Conservation (phyloP, 2,797 vertebrate genomes). For the Prunella strophiata region DNA sequence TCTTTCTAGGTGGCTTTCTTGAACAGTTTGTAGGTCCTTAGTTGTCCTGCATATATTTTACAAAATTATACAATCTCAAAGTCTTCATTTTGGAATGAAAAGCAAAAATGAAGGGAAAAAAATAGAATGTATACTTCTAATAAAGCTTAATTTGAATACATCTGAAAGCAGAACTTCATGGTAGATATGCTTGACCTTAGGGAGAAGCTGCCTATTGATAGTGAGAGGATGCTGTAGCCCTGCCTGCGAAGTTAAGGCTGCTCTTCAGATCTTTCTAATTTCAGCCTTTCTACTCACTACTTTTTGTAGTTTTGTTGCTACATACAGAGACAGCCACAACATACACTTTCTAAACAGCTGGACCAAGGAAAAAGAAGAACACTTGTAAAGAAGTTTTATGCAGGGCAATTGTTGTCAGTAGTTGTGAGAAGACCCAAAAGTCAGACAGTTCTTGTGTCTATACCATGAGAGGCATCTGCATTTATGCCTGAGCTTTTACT, state of each 20-base stretch:
- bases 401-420: neutral
- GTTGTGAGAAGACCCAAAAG: neutral
- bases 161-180: neutral
- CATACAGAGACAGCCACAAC: neutral
- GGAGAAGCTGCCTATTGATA: neutral
- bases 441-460: neutral
- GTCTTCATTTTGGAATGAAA: neutral
- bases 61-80: neutral
- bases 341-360: neutral
- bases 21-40: neutral
- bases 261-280: neutral
- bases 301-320: neutral
- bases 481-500: neutral
- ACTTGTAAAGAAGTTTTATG: neutral
- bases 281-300: neutral
- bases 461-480: neutral
- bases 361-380: neutral
- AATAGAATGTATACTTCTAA: neutral
- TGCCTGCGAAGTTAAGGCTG: neutral
- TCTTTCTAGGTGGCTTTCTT: neutral
- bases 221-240: neutral
- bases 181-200: neutral
- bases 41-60: neutral
- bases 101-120: neutral
- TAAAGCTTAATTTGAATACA: neutral